Evolutionary conservation across 2,797 vertebrate species (phyloP).

Genomic region (Dallia pectoralis): DNA sequence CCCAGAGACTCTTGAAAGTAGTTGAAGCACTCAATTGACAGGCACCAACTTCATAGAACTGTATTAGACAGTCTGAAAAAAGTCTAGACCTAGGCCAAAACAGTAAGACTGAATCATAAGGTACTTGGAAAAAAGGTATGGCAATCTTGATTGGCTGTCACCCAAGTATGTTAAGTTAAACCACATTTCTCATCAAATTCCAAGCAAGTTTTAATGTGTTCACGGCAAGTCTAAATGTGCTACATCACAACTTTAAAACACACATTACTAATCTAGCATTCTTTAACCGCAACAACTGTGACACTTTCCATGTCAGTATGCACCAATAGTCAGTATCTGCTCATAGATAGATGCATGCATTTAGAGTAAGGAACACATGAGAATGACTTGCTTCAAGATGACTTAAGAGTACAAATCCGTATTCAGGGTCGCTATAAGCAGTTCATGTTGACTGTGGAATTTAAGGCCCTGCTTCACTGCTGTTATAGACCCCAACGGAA

Average conservation of each 20-base stretch:
- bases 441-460: neutral
- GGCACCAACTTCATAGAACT: neutral
- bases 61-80: neutral
- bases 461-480: constrained; percentile 2
- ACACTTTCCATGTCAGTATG: neutral
- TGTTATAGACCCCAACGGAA: constrained; percentile 31
- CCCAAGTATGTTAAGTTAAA: constrained; percentile 3
- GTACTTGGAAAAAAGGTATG: neutral
- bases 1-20: neutral
- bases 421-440: neutral
- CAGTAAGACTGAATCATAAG: neutral
- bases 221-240: neutral
- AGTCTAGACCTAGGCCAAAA: no score
- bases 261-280: neutral
- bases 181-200: neutral
- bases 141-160: constrained; percentile 9
- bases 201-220: neutral
- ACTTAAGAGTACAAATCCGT: neutral
- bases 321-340: neutral
- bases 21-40: neutral
- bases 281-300: neutral
- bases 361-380: neutral
- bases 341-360: neutral
- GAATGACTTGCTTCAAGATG: neutral
- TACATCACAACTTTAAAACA: neutral